Conservation (phyloP, 2,888 invertebrate genomes). For the Oscheius onirici region DNA sequence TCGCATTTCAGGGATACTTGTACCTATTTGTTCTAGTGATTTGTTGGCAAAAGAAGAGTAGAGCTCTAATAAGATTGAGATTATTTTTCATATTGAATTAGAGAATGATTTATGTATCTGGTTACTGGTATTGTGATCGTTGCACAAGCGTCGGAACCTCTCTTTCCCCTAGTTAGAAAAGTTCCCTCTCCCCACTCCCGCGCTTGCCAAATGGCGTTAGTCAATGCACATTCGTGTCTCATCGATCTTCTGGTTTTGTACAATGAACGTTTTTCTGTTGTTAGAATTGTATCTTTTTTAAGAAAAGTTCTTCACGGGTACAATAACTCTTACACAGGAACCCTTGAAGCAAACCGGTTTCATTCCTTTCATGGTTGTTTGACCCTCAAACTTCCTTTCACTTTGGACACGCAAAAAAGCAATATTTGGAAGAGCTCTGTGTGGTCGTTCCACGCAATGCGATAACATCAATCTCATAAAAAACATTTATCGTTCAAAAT, state of each 20-base stretch:
- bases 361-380: too few relatives aligned
- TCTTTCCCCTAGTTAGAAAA: neutral
- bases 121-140: conserved; percentile 30
- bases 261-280: conserved; percentile 16
- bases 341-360: neutral
- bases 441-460: too few relatives aligned
- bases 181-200: conserved; percentile 13
- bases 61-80: conserved; percentile 17
- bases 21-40: conserved; percentile 13
- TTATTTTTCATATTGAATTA: conserved; percentile 18
- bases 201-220: conserved; percentile 29
- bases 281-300: neutral
- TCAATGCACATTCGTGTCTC: conserved; percentile 29
- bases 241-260: conserved; percentile 30
- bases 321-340: neutral
- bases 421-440: too few relatives aligned
- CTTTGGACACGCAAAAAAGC: too few relatives aligned
- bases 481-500: conserved; percentile 11
- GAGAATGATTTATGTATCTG: conserved; percentile 26
- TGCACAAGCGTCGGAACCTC: conserved; percentile 26
- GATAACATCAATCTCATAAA: too few relatives aligned
- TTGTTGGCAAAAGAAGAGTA: neutral
- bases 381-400: too few relatives aligned
- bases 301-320: too few relatives aligned
- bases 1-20: conserved; percentile 28